Conservation (phyloP, 2,797 vertebrate species). For the Bucorvus abyssinicus region DNA sequence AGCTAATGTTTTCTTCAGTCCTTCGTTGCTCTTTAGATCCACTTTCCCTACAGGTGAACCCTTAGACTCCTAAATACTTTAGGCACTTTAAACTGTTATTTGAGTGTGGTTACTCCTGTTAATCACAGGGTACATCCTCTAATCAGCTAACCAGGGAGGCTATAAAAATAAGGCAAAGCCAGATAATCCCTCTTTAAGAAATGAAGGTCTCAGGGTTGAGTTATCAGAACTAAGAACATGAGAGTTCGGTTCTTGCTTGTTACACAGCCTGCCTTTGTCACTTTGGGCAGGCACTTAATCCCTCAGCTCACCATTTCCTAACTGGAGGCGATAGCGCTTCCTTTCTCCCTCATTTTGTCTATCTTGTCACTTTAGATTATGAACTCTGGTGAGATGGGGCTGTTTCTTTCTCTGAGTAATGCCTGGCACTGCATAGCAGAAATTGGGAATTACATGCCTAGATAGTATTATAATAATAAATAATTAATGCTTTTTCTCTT, state of each 20-base stretch:
- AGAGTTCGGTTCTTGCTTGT: not conserved
- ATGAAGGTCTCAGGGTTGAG: not conserved
- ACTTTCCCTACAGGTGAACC: not conserved
- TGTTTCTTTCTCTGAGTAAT: not conserved
- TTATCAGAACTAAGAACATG: not conserved
- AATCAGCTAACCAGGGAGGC: not conserved
- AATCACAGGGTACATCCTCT: not conserved
- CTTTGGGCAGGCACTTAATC: not conserved
- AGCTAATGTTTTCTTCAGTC: not conserved
- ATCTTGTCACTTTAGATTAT: not conserved
- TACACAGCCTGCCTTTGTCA: not conserved
- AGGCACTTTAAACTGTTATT: not conserved
- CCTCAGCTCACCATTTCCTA: not conserved
- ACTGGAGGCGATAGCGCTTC: not conserved
- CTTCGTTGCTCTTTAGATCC: not conserved
- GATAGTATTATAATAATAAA: not conserved
- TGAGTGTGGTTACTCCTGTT: not conserved
- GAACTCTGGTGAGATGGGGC: not conserved
- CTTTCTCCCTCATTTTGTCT: not conserved
- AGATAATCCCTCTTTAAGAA: not conserved
- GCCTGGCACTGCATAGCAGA: not conserved
- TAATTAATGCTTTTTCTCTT: not conserved
- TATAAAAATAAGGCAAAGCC: not conserved
- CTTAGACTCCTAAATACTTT: not conserved
- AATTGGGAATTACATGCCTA: not conserved